Evolutionary conservation across 1,140 invertebrate genomes (phyloP).

Genomic region (Lepidurus arcticus): DNA sequence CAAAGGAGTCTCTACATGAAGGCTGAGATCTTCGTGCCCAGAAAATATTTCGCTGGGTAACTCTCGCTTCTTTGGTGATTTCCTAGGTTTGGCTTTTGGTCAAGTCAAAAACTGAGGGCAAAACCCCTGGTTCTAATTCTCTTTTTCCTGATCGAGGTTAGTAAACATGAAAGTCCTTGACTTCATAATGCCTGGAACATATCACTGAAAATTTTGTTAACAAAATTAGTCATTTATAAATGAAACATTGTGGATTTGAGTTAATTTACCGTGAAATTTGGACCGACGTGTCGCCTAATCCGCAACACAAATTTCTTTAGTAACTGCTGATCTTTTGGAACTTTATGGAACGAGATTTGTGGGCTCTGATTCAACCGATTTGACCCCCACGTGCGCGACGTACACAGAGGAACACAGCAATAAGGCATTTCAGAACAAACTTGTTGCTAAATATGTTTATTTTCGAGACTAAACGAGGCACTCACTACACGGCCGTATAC

Average conservation of each 20-base stretch:
- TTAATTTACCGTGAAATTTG: neutral
- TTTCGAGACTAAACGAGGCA: neutral
- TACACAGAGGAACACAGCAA: neutral
- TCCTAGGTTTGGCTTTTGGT: too few species aligned
- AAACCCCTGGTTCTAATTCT: too few species aligned
- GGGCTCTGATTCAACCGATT: neutral
- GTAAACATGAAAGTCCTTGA: too few species aligned
- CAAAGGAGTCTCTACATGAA: too few species aligned
- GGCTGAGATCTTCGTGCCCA: too few species aligned
- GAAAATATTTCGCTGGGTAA: too few species aligned
- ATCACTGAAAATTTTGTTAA: neutral
- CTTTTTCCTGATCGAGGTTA: too few species aligned
- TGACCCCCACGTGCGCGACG: neutral
- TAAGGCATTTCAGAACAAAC: neutral
- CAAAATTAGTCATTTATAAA: neutral
- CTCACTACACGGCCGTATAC: neutral
- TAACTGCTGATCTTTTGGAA: neutral
- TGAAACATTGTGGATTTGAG: neutral
- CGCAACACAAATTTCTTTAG: neutral
- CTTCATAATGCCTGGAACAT: too few species aligned
- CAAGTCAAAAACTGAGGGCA: too few species aligned
- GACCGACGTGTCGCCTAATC: neutral
- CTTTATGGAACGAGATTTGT: neutral
- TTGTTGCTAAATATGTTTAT: neutral
- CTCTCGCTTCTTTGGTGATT: too few species aligned